Conservation (phyloP, 2,113 vertebrate species). For the Cheilinus undulatus region DNA sequence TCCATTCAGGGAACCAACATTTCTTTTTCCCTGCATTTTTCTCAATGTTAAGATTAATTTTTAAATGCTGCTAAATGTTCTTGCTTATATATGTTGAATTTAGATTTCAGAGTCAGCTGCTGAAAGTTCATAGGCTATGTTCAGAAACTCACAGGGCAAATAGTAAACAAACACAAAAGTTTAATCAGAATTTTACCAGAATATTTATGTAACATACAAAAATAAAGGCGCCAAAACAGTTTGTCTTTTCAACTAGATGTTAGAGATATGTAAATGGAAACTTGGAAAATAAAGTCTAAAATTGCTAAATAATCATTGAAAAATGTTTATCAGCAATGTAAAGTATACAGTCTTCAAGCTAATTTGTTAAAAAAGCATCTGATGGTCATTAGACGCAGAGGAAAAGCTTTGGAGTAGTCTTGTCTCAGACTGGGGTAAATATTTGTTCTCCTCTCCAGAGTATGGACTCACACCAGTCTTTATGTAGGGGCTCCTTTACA, state of each 20-base stretch:
- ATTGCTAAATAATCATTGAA: not conserved
- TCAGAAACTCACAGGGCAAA: not conserved
- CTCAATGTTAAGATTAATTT: not conserved
- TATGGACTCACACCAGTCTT: constrained; percentile 56
- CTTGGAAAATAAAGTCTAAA: not conserved
- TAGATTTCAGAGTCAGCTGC: no score
- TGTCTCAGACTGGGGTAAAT: constrained; percentile 33
- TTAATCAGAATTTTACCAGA: no score
- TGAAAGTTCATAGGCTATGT: no score
- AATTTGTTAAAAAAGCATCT: not conserved
- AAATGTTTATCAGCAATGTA: no score
- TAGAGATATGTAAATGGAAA: no score
- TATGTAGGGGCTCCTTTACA: constrained; percentile 49
- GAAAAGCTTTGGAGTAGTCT: constrained; percentile 21
- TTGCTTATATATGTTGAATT: no score
- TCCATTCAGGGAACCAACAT: not conserved
- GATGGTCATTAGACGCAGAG: not conserved
- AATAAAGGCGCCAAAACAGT: no score
- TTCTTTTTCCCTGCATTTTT: no score
- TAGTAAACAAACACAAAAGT: not conserved
- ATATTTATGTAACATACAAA: no score
- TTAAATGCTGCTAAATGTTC: not conserved
- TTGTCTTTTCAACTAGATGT: not conserved
- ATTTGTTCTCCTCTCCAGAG: constrained; percentile 49
- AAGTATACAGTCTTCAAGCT: no score